These are phyloP conservation scores for Phodopus roborovskii DNA, from an alignment of 2,113 vertebrate species.

Conservation along the genomic window DNA sequence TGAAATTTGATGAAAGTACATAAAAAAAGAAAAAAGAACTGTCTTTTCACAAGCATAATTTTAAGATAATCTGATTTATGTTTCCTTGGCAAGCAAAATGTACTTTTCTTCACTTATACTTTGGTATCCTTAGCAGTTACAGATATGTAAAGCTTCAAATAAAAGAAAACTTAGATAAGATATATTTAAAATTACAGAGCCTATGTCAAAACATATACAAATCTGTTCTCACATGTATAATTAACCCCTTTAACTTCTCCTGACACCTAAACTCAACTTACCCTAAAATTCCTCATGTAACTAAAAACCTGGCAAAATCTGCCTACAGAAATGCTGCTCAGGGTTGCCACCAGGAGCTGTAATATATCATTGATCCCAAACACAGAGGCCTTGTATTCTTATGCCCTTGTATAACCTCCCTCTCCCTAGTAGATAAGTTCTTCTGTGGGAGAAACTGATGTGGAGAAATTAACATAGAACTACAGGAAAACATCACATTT, in stretches of 20 bases:
- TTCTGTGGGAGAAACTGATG: neutral
- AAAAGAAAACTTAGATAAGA: neutral
- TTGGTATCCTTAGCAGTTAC: neutral
- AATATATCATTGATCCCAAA: neutral
- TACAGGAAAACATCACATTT: neutral
- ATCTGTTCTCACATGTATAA: neutral
- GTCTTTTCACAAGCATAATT: neutral
- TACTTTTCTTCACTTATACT: neutral
- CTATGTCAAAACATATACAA: neutral
- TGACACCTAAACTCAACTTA: neutral
- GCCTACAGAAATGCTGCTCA: neutral
- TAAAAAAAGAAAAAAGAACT: neutral
- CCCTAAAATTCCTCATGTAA: neutral
- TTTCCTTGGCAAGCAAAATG: neutral
- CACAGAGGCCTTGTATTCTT: fast-evolving
- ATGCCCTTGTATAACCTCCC: neutral
- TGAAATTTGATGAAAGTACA: neutral
- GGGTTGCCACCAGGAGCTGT: neutral
- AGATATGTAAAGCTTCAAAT: neutral
- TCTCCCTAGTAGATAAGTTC: no score
- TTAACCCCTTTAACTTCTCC: neutral
- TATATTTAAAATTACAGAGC: neutral
- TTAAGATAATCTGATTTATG: neutral
- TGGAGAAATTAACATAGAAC: neutral
- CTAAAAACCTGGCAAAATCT: neutral